phyloP scores from a whole-genome alignment of 2,888 invertebrate genomes.

The Deladenus siricidicola region DNA sequence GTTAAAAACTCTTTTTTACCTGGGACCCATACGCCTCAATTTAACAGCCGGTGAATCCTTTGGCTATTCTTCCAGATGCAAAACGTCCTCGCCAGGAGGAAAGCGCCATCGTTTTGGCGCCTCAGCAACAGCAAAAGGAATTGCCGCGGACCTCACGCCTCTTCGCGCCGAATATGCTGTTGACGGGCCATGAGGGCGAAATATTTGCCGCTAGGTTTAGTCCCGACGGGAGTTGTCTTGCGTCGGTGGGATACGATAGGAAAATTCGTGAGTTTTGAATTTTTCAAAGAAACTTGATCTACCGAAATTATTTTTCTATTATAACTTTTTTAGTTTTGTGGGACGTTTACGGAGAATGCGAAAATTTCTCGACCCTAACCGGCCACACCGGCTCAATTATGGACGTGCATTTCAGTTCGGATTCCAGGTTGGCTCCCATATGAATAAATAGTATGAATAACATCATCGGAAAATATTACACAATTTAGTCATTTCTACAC shows the following conservation, averaged over 20 bases:
- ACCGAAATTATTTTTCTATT: no score
- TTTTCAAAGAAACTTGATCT: no score
- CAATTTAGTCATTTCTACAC: conserved; percentile 66
- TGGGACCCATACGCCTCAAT: no score
- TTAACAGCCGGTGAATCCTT: no score
- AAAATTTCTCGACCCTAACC: conserved; percentile 82
- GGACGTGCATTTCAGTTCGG: conserved; percentile 65
- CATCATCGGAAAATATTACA: neutral
- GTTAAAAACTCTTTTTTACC: no score
- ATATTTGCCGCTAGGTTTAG: conserved; percentile 86
- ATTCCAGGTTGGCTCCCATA: conserved; percentile 40
- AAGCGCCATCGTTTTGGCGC: conserved; percentile 4
- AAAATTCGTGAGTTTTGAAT: conserved; percentile 71
- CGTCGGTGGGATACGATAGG: conserved; percentile 87
- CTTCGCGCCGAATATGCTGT: conserved; percentile 54
- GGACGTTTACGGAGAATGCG: conserved; percentile 95
- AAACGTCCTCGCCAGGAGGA: conserved; percentile 17
- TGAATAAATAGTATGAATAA: conserved; percentile 3
- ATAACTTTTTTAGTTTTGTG: conserved; percentile 63
- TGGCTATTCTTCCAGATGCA: conserved; percentile 22
- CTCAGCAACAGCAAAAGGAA: neutral
- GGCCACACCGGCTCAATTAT: conserved; percentile 87
- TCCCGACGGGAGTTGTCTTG: conserved; percentile 86
- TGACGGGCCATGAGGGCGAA: conserved; percentile 90
- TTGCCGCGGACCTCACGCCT: conserved; percentile 22